Conservation (phyloP, 2,888 invertebrate species). For the Idaea biselata region DNA sequence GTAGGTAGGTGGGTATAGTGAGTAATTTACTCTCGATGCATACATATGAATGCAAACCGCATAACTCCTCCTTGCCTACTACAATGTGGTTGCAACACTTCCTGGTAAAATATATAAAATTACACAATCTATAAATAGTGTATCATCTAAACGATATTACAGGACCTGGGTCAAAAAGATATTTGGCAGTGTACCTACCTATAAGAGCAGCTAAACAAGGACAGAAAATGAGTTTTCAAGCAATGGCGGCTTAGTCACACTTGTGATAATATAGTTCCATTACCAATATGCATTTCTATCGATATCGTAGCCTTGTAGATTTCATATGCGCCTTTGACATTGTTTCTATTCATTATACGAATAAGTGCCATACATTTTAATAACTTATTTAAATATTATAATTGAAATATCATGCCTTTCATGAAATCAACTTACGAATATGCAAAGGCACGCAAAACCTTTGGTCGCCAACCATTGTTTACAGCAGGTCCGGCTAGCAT, state of each 20-base stretch:
- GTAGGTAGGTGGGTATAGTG: neutral
- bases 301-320: constrained; percentile 58
- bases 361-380: constrained; percentile 19
- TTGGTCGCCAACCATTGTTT: constrained; percentile 76
- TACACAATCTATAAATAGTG: constrained; percentile 10
- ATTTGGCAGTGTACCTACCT: neutral
- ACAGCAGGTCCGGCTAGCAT: constrained; percentile 62
- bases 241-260: constrained; percentile 41
- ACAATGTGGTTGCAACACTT: constrained; percentile 65
- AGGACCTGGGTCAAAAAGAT: neutral
- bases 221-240: constrained; percentile 59
- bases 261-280: constrained; percentile 40
- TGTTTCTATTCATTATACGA: constrained; percentile 24
- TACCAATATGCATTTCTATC: constrained; percentile 45
- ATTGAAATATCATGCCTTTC: constrained; percentile 44
- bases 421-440: constrained; percentile 65
- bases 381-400: constrained; percentile 8
- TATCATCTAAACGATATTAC: constrained; percentile 16
- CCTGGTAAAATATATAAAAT: constrained; percentile 47
- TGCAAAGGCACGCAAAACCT: constrained; percentile 69
- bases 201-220: constrained; percentile 46
- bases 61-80: constrained; percentile 53
- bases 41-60: constrained; percentile 61
- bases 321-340: constrained; percentile 43
- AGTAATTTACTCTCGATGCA: constrained; percentile 53